Conservation (phyloP, 1,140 invertebrate species). For the Phenacoccus solenopsis region DNA sequence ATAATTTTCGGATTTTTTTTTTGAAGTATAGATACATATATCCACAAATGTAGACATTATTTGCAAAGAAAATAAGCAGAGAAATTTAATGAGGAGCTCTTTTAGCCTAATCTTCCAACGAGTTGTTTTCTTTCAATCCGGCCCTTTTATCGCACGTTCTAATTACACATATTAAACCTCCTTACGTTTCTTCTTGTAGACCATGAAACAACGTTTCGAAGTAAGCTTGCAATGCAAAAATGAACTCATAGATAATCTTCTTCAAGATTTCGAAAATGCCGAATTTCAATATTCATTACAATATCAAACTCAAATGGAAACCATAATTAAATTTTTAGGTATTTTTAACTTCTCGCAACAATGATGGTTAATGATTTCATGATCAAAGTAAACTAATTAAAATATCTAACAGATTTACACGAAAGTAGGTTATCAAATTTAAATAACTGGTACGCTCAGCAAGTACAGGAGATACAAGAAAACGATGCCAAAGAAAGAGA, state of each 20-base stretch:
- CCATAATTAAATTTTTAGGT: constrained; percentile 53
- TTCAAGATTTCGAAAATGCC: constrained; percentile 48
- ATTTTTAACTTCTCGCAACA: constrained; percentile 23
- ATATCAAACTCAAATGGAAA: constrained; percentile 53
- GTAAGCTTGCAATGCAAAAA: constrained; percentile 49
- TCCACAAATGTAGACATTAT: too few species aligned
- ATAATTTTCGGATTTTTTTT: too few species aligned
- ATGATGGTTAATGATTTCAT: background rate
- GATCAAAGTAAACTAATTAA: background rate
- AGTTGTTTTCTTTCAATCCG: background rate
- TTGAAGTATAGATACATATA: too few species aligned
- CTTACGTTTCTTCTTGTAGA: constrained; percentile 31
- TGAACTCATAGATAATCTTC: constrained; percentile 44
- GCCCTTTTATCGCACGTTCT: background rate
- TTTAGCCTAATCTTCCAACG: background rate
- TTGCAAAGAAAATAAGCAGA: too few species aligned
- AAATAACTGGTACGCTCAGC: background rate
- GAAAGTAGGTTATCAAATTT: background rate
- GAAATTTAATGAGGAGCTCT: constrained; percentile 27
- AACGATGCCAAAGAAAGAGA: background rate
- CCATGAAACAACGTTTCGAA: constrained; percentile 45
- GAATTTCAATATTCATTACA: constrained; percentile 53
- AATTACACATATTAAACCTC: background rate
- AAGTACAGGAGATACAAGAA: background rate
- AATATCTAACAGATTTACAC: background rate